Conservation (phyloP, 2,113 vertebrate genomes). For the Oncorhynchus tshawytscha region DNA sequence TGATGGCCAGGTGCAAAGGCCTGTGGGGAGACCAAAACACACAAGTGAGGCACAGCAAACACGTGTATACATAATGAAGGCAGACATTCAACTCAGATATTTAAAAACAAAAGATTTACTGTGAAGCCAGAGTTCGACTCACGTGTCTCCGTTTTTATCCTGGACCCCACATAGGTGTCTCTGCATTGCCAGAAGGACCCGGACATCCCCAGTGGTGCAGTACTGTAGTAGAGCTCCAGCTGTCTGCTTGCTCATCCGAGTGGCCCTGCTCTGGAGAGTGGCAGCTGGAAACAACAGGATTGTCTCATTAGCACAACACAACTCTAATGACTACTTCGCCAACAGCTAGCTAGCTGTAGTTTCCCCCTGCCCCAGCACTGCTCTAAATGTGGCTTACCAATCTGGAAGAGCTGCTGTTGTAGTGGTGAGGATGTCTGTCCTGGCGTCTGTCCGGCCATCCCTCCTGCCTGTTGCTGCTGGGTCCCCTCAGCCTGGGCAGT, state of each 20-base stretch:
- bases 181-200: conserved; percentile 86
- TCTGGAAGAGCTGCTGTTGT: conserved; percentile 66
- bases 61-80: not conserved
- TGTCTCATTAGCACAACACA: not conserved
- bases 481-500: conserved; percentile 19
- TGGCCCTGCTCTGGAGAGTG: conserved; percentile 73
- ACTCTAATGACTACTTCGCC: not conserved
- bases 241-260: conserved; percentile 74
- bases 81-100: not conserved
- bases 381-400: conserved; percentile 53
- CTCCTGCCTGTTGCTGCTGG: conserved; percentile 2
- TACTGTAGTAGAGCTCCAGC: conserved; percentile 87
- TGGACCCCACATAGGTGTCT: conserved; percentile 87
- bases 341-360: too few relatives aligned
- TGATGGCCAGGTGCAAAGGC: conserved; percentile 91
- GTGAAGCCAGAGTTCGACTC: conserved; percentile 46
- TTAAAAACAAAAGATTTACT: too few relatives aligned
- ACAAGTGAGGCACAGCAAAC: too few relatives aligned
- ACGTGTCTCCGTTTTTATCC: conserved; percentile 97
- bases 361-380: too few relatives aligned
- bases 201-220: conserved; percentile 86
- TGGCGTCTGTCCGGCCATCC: conserved; percentile 7
- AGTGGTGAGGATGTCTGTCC: conserved; percentile 17
- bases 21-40: conserved; percentile 60
- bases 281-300: conserved; percentile 63